These are phyloP conservation scores for Sitobion miscanthi DNA, from an alignment of 1,140 invertebrate species.

Conservation along the genomic window DNA sequence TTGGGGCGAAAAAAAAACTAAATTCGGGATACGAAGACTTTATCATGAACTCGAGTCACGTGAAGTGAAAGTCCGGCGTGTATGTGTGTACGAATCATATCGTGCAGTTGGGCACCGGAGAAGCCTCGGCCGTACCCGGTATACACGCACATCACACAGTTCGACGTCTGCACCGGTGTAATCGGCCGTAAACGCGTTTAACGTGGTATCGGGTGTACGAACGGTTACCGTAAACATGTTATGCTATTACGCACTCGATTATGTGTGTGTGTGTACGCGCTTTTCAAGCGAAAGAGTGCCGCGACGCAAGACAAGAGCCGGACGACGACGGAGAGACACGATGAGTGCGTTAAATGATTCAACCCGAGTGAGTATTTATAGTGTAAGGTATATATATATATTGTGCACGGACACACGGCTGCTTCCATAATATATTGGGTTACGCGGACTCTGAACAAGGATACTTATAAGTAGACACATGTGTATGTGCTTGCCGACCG, in stretches of 20 bases:
- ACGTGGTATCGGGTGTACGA: neutral
- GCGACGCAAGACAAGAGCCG: neutral
- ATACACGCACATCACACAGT: neutral
- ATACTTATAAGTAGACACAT: neutral
- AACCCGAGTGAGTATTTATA: neutral
- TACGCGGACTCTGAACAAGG: neutral
- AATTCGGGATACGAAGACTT: neutral
- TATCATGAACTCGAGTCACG: neutral
- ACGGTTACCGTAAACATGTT: slow-evolving; percentile 2
- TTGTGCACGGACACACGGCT: neutral
- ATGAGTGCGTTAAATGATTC: slow-evolving; percentile 12
- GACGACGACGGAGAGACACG: neutral
- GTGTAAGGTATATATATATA: neutral
- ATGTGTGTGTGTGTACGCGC: neutral
- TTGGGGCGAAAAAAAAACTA: neutral
- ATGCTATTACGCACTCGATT: neutral
- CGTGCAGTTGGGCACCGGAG: neutral
- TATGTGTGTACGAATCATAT: neutral
- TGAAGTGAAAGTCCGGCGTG: slow-evolving; percentile 35
- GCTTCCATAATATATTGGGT: slow-evolving; percentile 11
- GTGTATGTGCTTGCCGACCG: neutral
- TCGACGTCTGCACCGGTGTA: neutral
- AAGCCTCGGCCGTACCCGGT: neutral
- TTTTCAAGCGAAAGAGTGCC: neutral
- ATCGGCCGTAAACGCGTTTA: slow-evolving; percentile 26